Base-by-base conservation (phyloP, 2,797 vertebrate species). In the Knipowitschia caucasica region DNA sequence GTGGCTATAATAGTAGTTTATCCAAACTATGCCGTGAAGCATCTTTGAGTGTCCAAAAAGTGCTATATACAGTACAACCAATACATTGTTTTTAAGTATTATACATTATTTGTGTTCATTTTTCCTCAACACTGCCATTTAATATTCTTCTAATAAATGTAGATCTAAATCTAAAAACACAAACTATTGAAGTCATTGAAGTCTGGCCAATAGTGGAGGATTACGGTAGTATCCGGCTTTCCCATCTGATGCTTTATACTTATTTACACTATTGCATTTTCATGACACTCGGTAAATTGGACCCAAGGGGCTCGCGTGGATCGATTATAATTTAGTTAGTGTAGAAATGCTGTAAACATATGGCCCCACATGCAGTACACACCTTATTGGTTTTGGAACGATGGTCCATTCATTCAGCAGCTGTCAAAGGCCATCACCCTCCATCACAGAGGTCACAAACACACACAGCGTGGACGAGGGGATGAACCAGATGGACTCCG, bases 361-460 rank as follows among this genome's bases (percentile, higher is more conserved):
- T 47, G 15, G 45, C 45, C 26, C 10, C 20, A 17, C 3, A 27
- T 27, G 43, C 14, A 45, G 44, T 46, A 12, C 15, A 17, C 39
- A 2, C 4, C 18, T 30, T 3, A 15, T 25, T 33, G 10, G 17
- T 20, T 23, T 3, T 5, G 11, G 31, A 21, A 9, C 5, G 7
- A 2, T 30, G 27, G 39, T 50, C 31, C 35, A 7, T 30, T 29
- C 35, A 43, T 58, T 40, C 7, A 21, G 4, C 26, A 3, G 46
- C 25, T 50, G 56, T 60, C 66, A 51, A 33, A 47, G 1, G 11
- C 24, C 21, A 0, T 50, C 33, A 31, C 36, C 15, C 6, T 35
- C 11, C 7, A 15, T 66, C 35, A 46, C 42, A 20, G 66, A 59
- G 57, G 64, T 53, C 71, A 72, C 57, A 21, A 24, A 47, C 63